A percentile compares a stretch with the other conserved stretches of the same genome.
Evolutionary conservation across 1,140 invertebrate genomes (phyloP).

Genomic region (Eriosoma lanigerum): DNA sequence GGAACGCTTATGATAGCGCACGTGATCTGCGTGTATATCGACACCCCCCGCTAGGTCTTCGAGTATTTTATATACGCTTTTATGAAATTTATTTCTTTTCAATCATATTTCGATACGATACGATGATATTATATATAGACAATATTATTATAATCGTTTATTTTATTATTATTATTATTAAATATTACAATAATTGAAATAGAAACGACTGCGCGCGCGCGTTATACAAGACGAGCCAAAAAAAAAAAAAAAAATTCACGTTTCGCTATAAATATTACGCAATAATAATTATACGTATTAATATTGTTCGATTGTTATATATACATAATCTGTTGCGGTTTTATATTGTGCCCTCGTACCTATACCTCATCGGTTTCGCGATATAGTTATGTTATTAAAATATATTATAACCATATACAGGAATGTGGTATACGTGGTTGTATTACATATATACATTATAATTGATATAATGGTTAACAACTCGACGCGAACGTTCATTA

Average conservation of each 20-base stretch:
- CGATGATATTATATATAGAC: no score
- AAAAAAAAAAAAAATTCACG: no score
- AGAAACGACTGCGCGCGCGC: neutral
- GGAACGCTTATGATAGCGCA: no score
- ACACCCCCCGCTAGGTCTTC: slow-evolving; percentile 19
- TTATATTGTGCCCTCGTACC: neutral
- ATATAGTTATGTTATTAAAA: no score
- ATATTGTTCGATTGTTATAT: no score
- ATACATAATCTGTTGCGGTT: neutral
- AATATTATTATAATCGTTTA: slow-evolving; percentile 9
- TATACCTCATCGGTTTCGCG: neutral
- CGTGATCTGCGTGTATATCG: slow-evolving; percentile 43
- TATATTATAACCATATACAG: no score
- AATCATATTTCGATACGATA: neutral
- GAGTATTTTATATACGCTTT: neutral
- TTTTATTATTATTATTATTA: neutral
- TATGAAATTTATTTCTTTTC: neutral
- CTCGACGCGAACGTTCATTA: neutral
- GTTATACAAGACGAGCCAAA: neutral
- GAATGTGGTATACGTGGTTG: no score
- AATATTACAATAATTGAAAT: slow-evolving; percentile 31
- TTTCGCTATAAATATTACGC: no score
- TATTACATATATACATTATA: no score
- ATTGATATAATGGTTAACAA: no score
- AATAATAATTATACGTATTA: no score